Percentiles rank a stretch among this genome's conserved stretches.
Conservation (phyloP, 2,113 vertebrate species). For the Scytalopus superciliaris region DNA sequence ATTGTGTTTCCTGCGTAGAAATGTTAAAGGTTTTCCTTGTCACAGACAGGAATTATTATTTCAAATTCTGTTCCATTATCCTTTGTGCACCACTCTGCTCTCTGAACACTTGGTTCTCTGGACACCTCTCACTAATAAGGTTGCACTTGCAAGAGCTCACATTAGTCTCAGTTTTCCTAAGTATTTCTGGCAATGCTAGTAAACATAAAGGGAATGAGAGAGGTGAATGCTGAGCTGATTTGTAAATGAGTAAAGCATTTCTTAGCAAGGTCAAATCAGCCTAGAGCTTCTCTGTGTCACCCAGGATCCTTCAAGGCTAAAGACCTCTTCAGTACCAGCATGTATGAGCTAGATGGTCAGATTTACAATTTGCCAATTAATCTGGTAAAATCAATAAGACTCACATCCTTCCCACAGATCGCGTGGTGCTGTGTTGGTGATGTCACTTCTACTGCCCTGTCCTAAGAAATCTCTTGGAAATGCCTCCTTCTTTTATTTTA, state of each 20-base stretch:
- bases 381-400: conserved; percentile 18
- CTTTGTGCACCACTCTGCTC: background rate
- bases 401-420: conserved; percentile 21
- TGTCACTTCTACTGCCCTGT: conserved; percentile 36
- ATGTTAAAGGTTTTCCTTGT: background rate
- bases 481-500: conserved; percentile 13
- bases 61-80: background rate
- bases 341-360: conserved; percentile 47
- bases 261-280: background rate
- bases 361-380: conserved; percentile 48
- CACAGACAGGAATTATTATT: background rate
- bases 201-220: background rate
- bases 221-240: background rate
- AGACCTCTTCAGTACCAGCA: conserved; percentile 14
- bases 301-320: background rate
- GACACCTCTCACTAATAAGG: background rate
- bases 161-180: background rate
- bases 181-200: background rate
- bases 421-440: background rate
- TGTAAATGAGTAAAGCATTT: background rate
- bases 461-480: conserved; percentile 50
- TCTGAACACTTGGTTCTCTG: background rate
- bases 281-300: background rate
- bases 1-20: background rate
- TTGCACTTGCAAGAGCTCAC: background rate